Evolutionary conservation across 2,113 vertebrate species (phyloP).

Genomic region (Tapirus terrestris): DNA sequence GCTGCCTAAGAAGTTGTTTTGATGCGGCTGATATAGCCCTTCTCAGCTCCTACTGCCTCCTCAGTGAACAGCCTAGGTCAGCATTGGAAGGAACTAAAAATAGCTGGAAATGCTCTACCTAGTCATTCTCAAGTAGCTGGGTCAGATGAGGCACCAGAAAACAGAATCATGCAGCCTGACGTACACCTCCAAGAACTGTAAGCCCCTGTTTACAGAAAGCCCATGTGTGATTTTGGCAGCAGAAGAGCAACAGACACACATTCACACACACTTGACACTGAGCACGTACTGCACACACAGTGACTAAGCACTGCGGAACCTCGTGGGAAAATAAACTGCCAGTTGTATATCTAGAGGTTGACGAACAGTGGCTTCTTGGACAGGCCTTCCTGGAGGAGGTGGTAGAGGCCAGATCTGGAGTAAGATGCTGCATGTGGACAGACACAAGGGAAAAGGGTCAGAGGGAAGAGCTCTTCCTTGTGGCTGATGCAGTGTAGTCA

Average conservation of each 20-base stretch:
- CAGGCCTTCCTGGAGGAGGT: neutral
- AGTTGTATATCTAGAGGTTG: neutral
- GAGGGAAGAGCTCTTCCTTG: neutral
- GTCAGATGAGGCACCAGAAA: conserved; percentile 33
- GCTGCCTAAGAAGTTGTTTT: neutral
- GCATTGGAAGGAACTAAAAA: conserved; percentile 42
- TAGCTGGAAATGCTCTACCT: neutral
- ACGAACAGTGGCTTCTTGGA: neutral
- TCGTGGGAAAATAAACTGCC: neutral
- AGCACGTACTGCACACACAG: neutral
- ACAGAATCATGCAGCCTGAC: neutral
- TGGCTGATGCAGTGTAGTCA: neutral
- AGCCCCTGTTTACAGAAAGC: neutral
- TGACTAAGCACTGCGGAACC: neutral
- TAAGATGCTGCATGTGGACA: neutral
- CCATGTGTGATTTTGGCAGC: neutral
- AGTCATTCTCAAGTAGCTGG: conserved; percentile 23
- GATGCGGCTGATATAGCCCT: neutral
- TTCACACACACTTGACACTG: too few species aligned
- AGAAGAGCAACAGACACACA: neutral
- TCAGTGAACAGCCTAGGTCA: neutral
- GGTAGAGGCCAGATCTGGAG: neutral
- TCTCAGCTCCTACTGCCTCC: neutral
- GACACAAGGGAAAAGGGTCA: neutral
- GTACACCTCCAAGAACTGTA: neutral